A percentile compares a stretch with the other conserved stretches of the same genome.
Evolutionary conservation across 2,113 vertebrate species (phyloP).

Genomic region (Pangasianodon gigas): DNA sequence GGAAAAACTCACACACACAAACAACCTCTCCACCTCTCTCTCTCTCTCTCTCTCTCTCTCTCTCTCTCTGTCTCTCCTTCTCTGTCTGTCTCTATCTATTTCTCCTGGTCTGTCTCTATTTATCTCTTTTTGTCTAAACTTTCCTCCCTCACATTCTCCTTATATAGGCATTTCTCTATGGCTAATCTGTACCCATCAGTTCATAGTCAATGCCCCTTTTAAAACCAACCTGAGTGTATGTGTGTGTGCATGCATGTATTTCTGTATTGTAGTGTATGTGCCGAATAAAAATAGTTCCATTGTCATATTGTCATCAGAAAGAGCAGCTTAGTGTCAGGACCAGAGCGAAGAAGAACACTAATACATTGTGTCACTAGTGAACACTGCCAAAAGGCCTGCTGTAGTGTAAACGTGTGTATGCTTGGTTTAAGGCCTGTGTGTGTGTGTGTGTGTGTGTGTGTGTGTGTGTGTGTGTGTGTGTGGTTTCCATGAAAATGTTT

Average conservation of each 20-base stretch:
- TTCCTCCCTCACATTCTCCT: constrained; percentile 47
- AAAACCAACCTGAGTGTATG: constrained; percentile 9
- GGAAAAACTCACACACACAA: constrained; percentile 47
- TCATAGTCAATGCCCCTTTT: neutral
- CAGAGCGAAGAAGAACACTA: neutral
- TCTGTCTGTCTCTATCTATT: neutral
- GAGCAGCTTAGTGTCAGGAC: neutral
- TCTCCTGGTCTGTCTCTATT: neutral
- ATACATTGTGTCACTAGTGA: neutral
- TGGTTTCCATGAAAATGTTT: neutral
- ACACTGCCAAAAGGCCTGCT: neutral
- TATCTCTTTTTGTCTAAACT: neutral
- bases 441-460: neutral
- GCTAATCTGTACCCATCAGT: neutral
- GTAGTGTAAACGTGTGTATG: neutral
- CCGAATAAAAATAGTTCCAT: constrained; percentile 5
- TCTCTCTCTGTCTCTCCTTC: neutral
- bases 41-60: neutral
- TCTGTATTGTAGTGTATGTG: neutral
- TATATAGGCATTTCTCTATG: constrained; percentile 17
- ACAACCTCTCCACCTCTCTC: constrained; percentile 55
- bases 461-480: constrained; percentile 6
- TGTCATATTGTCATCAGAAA: neutral
- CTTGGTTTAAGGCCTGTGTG: neutral
- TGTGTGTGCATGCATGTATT: neutral